Conservation (phyloP, 2,888 invertebrate species). For the Oegoconia quadripuncta region DNA sequence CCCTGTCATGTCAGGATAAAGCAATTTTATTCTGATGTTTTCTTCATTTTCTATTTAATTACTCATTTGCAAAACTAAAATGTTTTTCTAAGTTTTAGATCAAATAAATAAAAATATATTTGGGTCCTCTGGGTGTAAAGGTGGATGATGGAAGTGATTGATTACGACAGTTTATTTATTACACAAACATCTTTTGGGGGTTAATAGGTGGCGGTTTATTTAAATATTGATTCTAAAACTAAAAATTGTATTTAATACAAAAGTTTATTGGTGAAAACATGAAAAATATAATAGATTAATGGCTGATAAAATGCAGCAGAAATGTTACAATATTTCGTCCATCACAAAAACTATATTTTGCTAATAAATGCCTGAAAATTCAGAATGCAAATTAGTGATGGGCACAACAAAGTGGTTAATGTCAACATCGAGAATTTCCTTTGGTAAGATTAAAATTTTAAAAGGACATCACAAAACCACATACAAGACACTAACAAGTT, state of each 20-base stretch:
- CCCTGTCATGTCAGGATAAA: too few relatives aligned
- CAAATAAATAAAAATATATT: too few relatives aligned
- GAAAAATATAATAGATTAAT: conserved; percentile 80
- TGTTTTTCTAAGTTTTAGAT: too few relatives aligned
- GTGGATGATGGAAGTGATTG: too few relatives aligned
- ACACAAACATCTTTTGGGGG: conserved; percentile 65
- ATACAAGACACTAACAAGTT: conserved; percentile 71
- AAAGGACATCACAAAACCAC: conserved; percentile 68
- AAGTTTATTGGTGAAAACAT: conserved; percentile 80
- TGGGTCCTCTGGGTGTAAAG: too few relatives aligned
- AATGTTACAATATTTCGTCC: conserved; percentile 77
- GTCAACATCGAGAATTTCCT: conserved; percentile 60
- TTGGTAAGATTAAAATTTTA: conserved; percentile 60
- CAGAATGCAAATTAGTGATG: conserved; percentile 66
- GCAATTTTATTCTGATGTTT: too few relatives aligned
- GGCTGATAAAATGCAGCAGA: conserved; percentile 80
- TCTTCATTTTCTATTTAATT: too few relatives aligned
- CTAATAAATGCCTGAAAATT: conserved; percentile 78
- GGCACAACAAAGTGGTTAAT: conserved; percentile 78
- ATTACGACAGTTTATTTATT: too few relatives aligned
- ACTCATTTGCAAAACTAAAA: too few relatives aligned
- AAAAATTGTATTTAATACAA: conserved; percentile 80
- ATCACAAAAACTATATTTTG: conserved; percentile 74
- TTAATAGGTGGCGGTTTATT: conserved; percentile 75
- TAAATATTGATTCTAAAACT: conserved; percentile 77